Base-by-base conservation (phyloP, 2,113 vertebrate species). In the Ptyas mucosa region DNA sequence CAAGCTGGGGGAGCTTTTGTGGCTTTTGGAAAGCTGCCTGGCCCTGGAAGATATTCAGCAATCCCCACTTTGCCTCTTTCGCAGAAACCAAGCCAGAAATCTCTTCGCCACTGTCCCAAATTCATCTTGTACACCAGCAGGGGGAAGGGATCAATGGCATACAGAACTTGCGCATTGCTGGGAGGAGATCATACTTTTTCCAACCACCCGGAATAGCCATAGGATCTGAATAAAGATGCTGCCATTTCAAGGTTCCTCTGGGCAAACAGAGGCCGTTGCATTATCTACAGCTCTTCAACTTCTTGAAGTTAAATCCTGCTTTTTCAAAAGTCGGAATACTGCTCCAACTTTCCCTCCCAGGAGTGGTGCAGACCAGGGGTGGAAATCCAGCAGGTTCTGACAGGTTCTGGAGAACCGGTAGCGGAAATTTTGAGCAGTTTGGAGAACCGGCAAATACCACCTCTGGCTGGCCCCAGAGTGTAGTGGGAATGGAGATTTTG, bases 11-110 rank as follows among this genome's bases (percentile, higher is more conserved):
- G 52, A 57, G 61, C 53, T 87, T 88, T 46, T 93, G 92, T 88
- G 43, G 43, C 23, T 57, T 29, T 46, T 93, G 93, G 93, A 93
- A 93, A 23, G 61, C 39, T 57, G 58, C 92, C 88, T 92, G 89
- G 58, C 43, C 24, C 43, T 55, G 86, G 90, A 20, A 88, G 58
- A 43, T 20, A 39, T 91, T 93, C 88, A 86, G 54, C 89, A 34
- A n/a, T 54, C 39, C 58, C 51, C 89, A 87, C 39, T 88, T 54
- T 75, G n/a, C 92, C 88, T 58, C 64, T 46, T 39, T 39, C 14
- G 85, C 39, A 93, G 92, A 86, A 85, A 52, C 75, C 92, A 61
- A 52, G 85, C 87, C 51, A 81, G 89, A 54, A 21, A 52, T 15
- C 43, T 39, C 54, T n/a, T n/a, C 21, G 5, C 43, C 29, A 12